These are phyloP conservation scores for Pygoscelis antarcticus DNA, from an alignment of 2,113 vertebrate species.

Conservation along the genomic window DNA sequence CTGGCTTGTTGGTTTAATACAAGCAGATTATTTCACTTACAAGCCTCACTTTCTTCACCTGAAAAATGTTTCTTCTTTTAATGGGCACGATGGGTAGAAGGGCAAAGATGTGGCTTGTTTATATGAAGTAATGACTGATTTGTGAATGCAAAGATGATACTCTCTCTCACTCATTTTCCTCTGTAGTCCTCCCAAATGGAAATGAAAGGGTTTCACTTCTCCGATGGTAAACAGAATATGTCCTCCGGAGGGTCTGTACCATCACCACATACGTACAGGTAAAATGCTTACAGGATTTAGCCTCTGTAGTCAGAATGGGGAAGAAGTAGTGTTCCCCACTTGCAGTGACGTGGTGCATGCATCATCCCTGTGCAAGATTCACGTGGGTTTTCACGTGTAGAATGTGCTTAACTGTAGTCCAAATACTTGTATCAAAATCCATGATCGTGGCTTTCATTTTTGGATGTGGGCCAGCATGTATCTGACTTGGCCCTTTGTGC, in stretches of 20 bases:
- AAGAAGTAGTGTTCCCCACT: background rate
- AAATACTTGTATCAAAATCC: background rate
- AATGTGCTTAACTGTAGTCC: background rate
- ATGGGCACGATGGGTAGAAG: constrained; percentile 26
- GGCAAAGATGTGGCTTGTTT: background rate
- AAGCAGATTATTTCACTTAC: background rate
- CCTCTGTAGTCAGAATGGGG: background rate
- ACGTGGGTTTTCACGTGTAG: background rate
- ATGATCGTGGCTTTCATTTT: background rate
- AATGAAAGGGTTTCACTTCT: constrained; percentile 96
- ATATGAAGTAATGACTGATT: background rate
- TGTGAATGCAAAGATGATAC: background rate
- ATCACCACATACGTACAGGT: constrained; percentile 88
- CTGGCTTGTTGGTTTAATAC: constrained; percentile 32
- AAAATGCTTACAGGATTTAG: background rate
- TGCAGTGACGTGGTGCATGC: background rate
- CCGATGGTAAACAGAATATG: constrained; percentile 89
- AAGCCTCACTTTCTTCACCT: constrained; percentile 30
- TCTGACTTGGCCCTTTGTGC: background rate
- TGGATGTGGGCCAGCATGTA: background rate
- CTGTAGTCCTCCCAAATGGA: constrained; percentile 91
- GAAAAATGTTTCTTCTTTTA: constrained; percentile 16
- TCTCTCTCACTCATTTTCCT: background rate
- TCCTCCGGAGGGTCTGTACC: constrained; percentile 81
- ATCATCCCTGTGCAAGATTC: background rate